Conservation (phyloP, 2,113 vertebrate species). For the Herpailurus yagouaroundi region DNA sequence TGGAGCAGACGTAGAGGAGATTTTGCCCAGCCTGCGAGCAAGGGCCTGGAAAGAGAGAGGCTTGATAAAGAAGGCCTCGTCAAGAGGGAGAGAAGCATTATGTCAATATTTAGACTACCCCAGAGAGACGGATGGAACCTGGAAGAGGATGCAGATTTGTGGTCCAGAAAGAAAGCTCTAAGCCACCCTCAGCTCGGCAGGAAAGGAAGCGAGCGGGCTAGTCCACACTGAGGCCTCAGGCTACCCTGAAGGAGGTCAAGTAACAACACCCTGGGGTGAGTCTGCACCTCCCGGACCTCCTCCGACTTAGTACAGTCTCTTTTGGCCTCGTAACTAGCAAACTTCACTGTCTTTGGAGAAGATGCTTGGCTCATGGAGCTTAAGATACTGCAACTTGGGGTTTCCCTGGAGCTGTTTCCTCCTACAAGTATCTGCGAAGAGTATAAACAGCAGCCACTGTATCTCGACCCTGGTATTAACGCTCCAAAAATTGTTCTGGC, state of each 20-base stretch:
- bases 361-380: neutral
- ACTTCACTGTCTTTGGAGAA: neutral
- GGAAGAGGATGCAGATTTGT: conserved; percentile 57
- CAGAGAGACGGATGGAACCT: conserved; percentile 72
- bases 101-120: conserved; percentile 82
- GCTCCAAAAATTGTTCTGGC: neutral
- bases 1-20: neutral
- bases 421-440: neutral
- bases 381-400: neutral
- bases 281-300: neutral
- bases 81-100: conserved; percentile 64
- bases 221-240: neutral
- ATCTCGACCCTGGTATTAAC: neutral
- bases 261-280: fast-evolving
- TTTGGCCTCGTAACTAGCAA: neutral
- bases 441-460: neutral
- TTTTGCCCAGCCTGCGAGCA: conserved; percentile 48
- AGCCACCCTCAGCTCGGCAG: neutral
- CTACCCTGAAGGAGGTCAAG: neutral
- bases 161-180: conserved; percentile 53
- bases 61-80: conserved; percentile 68
- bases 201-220: neutral
- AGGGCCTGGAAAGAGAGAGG: conserved; percentile 42
- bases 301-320: neutral
- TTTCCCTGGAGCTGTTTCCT: neutral